Base-by-base conservation (phyloP, 2,113 vertebrate species). In the Panthera uncia region DNA sequence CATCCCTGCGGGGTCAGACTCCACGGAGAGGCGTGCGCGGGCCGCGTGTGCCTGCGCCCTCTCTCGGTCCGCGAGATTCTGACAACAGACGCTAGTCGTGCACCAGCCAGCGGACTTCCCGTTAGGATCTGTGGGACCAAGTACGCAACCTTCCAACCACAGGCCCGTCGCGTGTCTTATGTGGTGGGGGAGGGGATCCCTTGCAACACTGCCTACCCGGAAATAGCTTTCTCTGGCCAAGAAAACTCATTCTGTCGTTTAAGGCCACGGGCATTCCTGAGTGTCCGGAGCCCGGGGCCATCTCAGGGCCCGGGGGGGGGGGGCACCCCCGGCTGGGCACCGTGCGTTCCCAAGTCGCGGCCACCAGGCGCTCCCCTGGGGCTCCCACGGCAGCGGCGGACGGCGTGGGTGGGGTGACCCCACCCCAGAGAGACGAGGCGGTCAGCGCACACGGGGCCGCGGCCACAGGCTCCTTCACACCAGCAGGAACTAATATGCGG, bases 11-110 rank as follows among this genome's bases (percentile, higher is more conserved):
- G 33, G 1, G 48, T 19, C 15, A 18, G 52, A 55, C 41, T 36
- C 38, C 36, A 18, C 8, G 6, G 10, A 31, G 23, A 66, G 55
- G 23, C 0, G 1, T 1, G 0, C 10, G 11, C 0, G 4, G n/a
- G 29, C 0, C 0, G 63, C 1, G 0, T 5, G 3, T 7, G 12
- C 48, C 9, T 3, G 1, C 8, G 23, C 18, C 88, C 61, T 81
- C 52, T 36, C 11, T 0, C 33, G 74, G 27, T 21, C 69, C 31
- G 0, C 9, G 13, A 13, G 16, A 6, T 27, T 48, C 88, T 45
- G 36, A 7, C 6, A 13, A 66, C 36, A 45, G 71, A 48, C 0
- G 16, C 52, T 2, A 27, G 83, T 36, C 13, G 15, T 31, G 73
- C 71, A 6, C 18, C 1, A 7, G 31, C n/a, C 7, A 10, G 69